phyloP scores from a whole-genome alignment of 2,113 vertebrate species.

The Ceuthmochares aereus region DNA sequence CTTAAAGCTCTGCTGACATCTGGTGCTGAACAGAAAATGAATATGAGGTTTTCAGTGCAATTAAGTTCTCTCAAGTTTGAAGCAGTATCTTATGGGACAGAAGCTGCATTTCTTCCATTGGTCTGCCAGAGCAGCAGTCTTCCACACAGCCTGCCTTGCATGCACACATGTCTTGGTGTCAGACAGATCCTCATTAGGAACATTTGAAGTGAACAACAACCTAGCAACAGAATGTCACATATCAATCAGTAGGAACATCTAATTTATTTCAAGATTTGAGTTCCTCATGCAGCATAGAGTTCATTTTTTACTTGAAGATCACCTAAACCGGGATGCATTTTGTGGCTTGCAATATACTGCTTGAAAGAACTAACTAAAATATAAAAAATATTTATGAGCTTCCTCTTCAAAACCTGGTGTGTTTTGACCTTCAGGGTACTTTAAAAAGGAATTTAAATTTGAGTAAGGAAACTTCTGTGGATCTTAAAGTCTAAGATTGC shows the following conservation, averaged over 20 bases:
- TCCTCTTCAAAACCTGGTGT: background rate
- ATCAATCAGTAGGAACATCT: background rate
- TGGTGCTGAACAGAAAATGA: conserved; percentile 13
- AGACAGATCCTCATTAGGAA: background rate
- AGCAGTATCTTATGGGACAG: background rate
- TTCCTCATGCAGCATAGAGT: background rate
- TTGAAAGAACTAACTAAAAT: background rate
- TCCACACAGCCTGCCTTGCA: background rate
- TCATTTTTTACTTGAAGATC: background rate
- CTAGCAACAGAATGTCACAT: background rate
- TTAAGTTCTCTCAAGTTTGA: background rate
- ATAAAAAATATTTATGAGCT: background rate
- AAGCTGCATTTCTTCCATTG: background rate
- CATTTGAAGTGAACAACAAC: background rate
- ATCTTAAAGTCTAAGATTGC: background rate
- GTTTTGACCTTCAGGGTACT: background rate
- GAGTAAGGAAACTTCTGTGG: background rate
- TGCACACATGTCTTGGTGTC: background rate
- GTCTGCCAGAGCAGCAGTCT: background rate
- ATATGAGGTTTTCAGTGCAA: background rate
- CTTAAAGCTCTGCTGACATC: conserved; percentile 22
- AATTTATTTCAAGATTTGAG: background rate
- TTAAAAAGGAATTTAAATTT: background rate
- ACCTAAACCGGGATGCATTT: background rate
- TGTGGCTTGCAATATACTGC: background rate